phyloP scores from a whole-genome alignment of 2,113 vertebrate species.

The Furnarius figulus region DNA sequence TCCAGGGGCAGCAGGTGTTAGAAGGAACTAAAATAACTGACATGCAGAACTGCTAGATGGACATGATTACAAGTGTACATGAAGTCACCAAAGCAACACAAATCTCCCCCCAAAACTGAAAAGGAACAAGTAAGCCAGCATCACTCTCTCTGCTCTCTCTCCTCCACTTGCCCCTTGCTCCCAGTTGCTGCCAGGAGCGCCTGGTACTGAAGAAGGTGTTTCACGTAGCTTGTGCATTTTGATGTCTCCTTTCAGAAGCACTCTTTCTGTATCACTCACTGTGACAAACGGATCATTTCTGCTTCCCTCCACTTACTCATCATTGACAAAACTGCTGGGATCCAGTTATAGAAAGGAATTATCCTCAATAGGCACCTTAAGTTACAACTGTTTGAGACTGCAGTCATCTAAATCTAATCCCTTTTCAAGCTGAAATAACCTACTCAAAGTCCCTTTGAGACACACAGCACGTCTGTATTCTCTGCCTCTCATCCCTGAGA shows the following conservation, averaged over 20 bases:
- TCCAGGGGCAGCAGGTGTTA: background rate
- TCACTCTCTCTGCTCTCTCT: background rate
- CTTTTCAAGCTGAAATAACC: constrained; percentile 69
- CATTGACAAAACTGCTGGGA: constrained; percentile 39
- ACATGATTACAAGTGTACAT: accelerated
- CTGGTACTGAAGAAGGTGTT: background rate
- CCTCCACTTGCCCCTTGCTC: background rate
- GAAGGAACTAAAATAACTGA: constrained; percentile 5
- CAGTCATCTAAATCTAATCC: constrained; percentile 65
- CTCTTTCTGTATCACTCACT: background rate
- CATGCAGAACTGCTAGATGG: background rate
- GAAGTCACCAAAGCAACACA: background rate
- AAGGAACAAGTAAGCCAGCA: background rate
- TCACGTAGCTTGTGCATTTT: background rate
- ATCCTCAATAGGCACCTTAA: constrained; percentile 63
- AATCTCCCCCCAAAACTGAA: background rate
- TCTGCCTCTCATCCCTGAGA: constrained; percentile 38
- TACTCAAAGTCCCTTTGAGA: constrained; percentile 58
- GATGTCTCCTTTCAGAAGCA: background rate
- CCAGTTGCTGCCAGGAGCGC: background rate
- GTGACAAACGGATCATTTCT: constrained; percentile 56
- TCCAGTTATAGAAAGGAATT: constrained; percentile 63
- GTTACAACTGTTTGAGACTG: constrained; percentile 57
- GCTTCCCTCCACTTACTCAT: constrained; percentile 35
- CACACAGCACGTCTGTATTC: constrained; percentile 43